Percentiles rank a stretch among this genome's conserved stretches.
Evolutionary conservation across 2,888 invertebrate genomes (phyloP).

Genomic region (Nycteola revayana): DNA sequence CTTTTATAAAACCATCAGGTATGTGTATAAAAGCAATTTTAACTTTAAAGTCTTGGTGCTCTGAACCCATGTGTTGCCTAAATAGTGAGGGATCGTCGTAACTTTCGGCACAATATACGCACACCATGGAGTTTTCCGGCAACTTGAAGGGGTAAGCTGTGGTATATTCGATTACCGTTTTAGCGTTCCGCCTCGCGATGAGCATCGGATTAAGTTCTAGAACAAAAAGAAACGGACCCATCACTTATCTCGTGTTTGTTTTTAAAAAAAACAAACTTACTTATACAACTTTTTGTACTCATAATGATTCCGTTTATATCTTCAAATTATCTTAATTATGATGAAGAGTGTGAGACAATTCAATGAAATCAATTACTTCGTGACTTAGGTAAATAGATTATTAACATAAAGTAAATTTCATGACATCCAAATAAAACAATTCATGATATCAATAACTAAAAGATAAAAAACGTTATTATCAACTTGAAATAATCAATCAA

Average conservation of each 20-base stretch:
- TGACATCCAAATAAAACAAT: not conserved
- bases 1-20: conserved; percentile 34
- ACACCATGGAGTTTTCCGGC: conserved; percentile 32
- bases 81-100: conserved; percentile 38
- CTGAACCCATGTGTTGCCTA: conserved; percentile 37
- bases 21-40: conserved; percentile 36
- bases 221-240: conserved; percentile 38
- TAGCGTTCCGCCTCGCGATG: conserved; percentile 36
- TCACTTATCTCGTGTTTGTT: conserved; percentile 20
- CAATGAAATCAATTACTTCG: not conserved
- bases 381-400: conserved; percentile 18
- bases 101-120: conserved; percentile 43
- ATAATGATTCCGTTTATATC: too few species aligned
- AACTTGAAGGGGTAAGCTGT: conserved; percentile 43
- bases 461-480: conserved; percentile 6
- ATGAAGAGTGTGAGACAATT: too few species aligned
- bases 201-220: conserved; percentile 34
- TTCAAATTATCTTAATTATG: too few species aligned
- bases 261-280: too few species aligned
- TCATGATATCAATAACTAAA: not conserved
- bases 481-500: conserved; percentile 15
- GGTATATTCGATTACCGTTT: conserved; percentile 33
- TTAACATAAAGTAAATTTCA: not conserved
- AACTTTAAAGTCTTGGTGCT: conserved; percentile 36
- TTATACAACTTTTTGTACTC: too few species aligned